Conservation (phyloP, 2,797 vertebrate species). For the Babyrousa celebensis region DNA sequence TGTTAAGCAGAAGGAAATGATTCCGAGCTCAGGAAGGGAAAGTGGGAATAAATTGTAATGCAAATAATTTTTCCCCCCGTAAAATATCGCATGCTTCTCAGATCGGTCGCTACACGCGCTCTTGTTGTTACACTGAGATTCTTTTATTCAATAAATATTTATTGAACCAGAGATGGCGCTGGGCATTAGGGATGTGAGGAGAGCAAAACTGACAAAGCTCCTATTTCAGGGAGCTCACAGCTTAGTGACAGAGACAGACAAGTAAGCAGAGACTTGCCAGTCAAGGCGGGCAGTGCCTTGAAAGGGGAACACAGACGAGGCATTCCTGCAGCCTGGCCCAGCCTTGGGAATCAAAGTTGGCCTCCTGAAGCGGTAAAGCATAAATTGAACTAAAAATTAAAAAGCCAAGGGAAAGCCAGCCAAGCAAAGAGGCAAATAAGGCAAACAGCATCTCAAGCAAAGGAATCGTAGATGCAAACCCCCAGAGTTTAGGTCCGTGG, state of each 20-base stretch:
- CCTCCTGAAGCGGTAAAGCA: background rate
- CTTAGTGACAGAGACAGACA: background rate
- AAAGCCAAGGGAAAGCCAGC: background rate
- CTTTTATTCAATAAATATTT: conserved; percentile 73
- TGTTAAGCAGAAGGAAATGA: conserved; percentile 36
- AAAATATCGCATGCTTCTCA: conserved; percentile 35
- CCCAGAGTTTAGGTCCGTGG: background rate
- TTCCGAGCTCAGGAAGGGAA: conserved; percentile 23
- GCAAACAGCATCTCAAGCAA: background rate
- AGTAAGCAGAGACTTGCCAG: background rate
- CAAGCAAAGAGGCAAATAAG: conserved; percentile 33
- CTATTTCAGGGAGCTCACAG: conserved; percentile 40
- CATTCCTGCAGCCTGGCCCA: background rate
- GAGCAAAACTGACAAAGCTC: background rate
- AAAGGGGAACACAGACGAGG: background rate
- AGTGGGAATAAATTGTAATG: conserved; percentile 34
- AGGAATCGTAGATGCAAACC: background rate
- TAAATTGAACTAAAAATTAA: conserved; percentile 27
- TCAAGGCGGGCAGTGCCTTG: background rate
- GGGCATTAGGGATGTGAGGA: background rate
- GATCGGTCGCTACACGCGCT: background rate
- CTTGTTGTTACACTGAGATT: background rate
- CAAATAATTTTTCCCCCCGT: background rate
- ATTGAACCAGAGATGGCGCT: conserved; percentile 44
- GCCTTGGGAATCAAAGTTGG: background rate